Conservation (phyloP, 2,888 invertebrate species). For the Lypha dubia region DNA sequence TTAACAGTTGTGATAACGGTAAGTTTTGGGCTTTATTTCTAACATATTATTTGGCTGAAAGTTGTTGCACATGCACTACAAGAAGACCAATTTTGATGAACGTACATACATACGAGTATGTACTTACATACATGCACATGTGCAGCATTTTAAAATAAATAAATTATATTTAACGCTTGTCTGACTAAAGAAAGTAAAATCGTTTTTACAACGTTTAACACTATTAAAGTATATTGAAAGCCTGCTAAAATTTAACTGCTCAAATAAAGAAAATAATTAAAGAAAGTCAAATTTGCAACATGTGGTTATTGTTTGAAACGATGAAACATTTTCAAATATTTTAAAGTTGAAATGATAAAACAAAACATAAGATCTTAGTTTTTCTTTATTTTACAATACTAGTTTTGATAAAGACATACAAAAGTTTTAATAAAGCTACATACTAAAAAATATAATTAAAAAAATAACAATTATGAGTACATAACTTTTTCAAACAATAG, state of each 20-base stretch:
- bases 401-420: not conserved
- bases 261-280: not conserved
- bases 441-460: no score
- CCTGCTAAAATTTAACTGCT: not conserved
- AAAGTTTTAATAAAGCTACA: no score
- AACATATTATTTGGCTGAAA: not conserved
- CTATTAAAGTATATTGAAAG: constrained; percentile 1
- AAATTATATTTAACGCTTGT: constrained; percentile 52
- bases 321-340: not conserved
- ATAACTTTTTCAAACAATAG: no score
- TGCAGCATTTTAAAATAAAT: not conserved
- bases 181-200: constrained; percentile 61
- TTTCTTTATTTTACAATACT: not conserved
- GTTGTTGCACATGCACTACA: constrained; percentile 10
- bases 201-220: constrained; percentile 21
- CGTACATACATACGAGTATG: no score
- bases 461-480: no score
- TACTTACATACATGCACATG: not conserved
- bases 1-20: constrained; percentile 1
- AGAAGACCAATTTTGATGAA: not conserved
- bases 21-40: not conserved
- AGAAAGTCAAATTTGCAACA: constrained; percentile 20
- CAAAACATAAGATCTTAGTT: no score
- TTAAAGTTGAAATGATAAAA: not conserved
- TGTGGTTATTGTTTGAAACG: constrained; percentile 3